phyloP scores from a whole-genome alignment of 2,797 vertebrate genomes.

The Channa striata region DNA sequence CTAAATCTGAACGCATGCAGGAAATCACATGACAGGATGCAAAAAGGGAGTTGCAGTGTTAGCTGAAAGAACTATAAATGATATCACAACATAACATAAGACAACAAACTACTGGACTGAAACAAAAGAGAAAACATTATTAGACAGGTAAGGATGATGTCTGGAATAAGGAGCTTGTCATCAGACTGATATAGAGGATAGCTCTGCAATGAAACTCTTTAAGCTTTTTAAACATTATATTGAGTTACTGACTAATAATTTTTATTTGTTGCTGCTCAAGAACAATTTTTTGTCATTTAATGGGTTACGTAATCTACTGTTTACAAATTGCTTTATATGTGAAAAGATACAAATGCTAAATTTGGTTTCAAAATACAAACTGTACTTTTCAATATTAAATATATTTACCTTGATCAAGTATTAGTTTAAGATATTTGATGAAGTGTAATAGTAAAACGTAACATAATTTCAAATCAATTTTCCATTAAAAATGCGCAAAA shows the following conservation, averaged over 20 bases:
- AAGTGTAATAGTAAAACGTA: too few relatives aligned
- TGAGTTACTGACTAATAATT: neutral
- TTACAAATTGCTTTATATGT: neutral
- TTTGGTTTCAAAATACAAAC: neutral
- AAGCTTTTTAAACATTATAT: neutral
- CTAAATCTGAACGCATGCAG: constrained; percentile 41
- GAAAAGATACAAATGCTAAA: neutral
- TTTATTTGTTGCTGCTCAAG: too few relatives aligned
- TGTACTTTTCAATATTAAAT: neutral
- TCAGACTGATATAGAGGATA: neutral
- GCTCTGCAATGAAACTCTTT: too few relatives aligned
- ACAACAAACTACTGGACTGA: neutral
- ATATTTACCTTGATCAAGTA: neutral
- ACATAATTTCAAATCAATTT: too few relatives aligned
- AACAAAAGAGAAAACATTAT: neutral
- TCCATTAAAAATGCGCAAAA: too few relatives aligned
- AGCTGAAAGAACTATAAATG: neutral
- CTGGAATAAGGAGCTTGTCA: neutral
- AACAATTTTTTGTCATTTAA: too few relatives aligned
- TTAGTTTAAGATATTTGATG: neutral
- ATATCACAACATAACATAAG: constrained; percentile 12
- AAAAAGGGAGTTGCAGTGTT: neutral
- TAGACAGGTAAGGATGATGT: neutral
- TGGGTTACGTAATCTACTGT: neutral
- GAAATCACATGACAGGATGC: constrained; percentile 78